Conservation (phyloP, 2,113 vertebrate genomes). For the Laticauda laticaudata region DNA sequence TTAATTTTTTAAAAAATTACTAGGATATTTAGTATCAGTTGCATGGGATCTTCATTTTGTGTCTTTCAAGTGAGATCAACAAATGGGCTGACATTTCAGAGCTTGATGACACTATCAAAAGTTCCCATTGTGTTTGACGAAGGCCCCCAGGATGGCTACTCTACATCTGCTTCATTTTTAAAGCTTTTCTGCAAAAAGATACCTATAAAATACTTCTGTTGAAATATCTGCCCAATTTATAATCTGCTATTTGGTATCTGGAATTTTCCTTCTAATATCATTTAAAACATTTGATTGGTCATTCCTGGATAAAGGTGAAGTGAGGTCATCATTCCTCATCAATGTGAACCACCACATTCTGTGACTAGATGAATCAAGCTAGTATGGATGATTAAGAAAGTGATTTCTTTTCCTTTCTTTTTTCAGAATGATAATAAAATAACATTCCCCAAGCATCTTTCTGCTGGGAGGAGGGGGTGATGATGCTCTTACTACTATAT, state of each 20-base stretch:
- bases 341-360: neutral
- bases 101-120: neutral
- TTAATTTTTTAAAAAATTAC: neutral
- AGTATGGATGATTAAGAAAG: neutral
- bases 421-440: neutral
- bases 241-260: neutral
- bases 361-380: neutral
- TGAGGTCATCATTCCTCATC: neutral
- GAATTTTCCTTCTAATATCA: neutral
- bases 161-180: neutral
- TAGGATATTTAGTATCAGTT: neutral
- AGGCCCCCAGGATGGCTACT: neutral
- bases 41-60: neutral
- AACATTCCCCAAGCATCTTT: neutral
- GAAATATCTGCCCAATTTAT: neutral
- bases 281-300: neutral
- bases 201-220: neutral
- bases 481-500: neutral
- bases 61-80: neutral
- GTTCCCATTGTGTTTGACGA: neutral
- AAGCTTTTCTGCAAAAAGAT: neutral
- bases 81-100: neutral
- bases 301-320: neutral
- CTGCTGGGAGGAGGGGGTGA: neutral
- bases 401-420: neutral